A percentile compares a stretch with the other conserved stretches of the same genome.
phyloP scores from a whole-genome alignment of 1,140 invertebrate species.

The Ceratitis capitata region DNA sequence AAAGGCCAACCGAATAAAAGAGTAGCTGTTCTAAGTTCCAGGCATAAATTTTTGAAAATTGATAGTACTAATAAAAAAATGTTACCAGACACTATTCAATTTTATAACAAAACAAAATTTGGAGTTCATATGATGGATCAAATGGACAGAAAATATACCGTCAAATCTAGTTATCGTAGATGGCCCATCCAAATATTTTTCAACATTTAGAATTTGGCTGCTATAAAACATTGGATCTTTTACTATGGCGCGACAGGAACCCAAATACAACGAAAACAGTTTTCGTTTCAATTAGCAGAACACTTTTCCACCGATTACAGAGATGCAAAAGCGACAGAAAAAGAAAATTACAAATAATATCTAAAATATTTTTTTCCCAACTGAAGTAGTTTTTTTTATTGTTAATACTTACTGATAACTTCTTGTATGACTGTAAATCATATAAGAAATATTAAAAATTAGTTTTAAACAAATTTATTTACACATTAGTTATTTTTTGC shows the following conservation, averaged over 20 bases:
- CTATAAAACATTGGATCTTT: slow-evolving; percentile 47
- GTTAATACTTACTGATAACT: background rate
- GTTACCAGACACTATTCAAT: background rate
- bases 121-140: slow-evolving; percentile 47
- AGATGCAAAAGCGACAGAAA: no score
- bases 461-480: background rate
- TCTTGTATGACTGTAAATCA: background rate
- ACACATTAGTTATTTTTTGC: background rate
- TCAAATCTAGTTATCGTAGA: slow-evolving; percentile 49
- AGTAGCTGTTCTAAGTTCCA: background rate
- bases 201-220: slow-evolving; percentile 51
- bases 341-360: background rate
- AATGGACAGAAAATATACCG: slow-evolving; percentile 49
- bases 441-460: background rate
- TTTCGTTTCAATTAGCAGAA: background rate
- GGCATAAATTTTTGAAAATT: background rate
- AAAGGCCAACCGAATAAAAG: no score
- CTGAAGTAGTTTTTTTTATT: background rate
- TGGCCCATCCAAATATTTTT: slow-evolving; percentile 57
- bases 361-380: background rate
- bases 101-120: slow-evolving; percentile 53
- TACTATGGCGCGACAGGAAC: slow-evolving; percentile 43
- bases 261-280: slow-evolving; percentile 16
- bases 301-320: no score
- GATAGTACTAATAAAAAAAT: background rate